Evolutionary conservation across 2,113 vertebrate genomes (phyloP).

Genomic region (Cyanoderma ruficeps): DNA sequence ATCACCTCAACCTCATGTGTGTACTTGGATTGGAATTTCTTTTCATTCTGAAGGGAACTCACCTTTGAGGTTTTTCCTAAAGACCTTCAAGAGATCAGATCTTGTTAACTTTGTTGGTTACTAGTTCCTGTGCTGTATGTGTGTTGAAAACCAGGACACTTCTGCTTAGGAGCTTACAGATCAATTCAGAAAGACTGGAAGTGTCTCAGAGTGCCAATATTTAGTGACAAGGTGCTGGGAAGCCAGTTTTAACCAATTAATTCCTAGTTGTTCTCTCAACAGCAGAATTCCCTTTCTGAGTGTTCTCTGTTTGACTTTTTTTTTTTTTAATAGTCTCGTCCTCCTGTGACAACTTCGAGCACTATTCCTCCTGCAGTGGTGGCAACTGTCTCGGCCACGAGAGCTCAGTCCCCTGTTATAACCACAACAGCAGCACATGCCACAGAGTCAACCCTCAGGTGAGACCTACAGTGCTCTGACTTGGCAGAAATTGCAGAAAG

Average conservation of each 20-base stretch:
- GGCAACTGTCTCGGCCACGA: constrained; percentile 89
- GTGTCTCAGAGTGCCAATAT: background rate
- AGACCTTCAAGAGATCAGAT: background rate
- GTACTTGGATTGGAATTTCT: background rate
- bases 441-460: constrained; percentile 90
- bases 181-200: background rate
- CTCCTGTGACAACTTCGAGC: constrained; percentile 89
- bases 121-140: rapidly evolving
- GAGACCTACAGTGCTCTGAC: background rate
- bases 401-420: constrained; percentile 94
- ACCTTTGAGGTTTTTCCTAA: background rate
- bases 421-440: constrained; percentile 89
- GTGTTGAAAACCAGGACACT: background rate
- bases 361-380: constrained; percentile 93
- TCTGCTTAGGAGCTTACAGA: background rate
- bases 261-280: background rate
- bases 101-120: background rate
- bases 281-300: background rate
- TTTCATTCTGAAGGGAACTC: background rate
- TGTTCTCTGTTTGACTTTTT: background rate
- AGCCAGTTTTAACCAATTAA: background rate
- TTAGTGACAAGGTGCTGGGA: background rate
- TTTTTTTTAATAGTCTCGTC: constrained; percentile 82
- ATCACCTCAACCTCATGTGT: background rate
- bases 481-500: background rate